Evolutionary conservation across 2,888 invertebrate species (phyloP).

Genomic region (Netelia inedita): DNA sequence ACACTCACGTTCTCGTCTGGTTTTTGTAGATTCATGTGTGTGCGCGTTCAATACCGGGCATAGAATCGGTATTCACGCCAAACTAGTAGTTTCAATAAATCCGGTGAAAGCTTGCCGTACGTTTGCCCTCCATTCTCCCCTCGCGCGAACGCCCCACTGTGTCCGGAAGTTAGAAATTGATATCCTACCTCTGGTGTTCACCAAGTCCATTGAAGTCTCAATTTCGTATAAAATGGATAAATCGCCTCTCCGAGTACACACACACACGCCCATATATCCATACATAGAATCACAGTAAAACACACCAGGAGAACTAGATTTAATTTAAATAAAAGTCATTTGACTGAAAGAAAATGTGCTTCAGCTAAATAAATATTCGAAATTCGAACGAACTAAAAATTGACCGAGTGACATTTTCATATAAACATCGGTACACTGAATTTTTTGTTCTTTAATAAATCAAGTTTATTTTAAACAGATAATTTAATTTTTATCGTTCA

Average conservation of each 20-base stretch:
- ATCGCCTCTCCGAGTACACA: not conserved
- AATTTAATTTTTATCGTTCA: too few relatives aligned
- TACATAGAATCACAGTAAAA: not conserved
- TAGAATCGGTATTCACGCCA: constrained; percentile 33
- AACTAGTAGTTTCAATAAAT: constrained; percentile 48
- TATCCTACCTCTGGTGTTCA: constrained; percentile 27
- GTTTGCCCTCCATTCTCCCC: constrained; percentile 8
- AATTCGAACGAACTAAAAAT: too few relatives aligned
- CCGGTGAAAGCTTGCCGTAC: constrained; percentile 3
- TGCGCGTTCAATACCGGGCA: constrained; percentile 8
- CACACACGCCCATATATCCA: not conserved
- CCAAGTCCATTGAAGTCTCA: constrained; percentile 34
- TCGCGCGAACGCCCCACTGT: not conserved
- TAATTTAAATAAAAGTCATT: not conserved
- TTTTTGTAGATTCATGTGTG: not conserved
- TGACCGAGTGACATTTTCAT: too few relatives aligned
- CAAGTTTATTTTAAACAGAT: too few relatives aligned
- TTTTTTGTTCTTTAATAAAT: too few relatives aligned
- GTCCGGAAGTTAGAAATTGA: constrained; percentile 41
- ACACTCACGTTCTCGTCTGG: constrained; percentile 6
- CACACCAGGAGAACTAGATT: not conserved
- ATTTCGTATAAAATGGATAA: constrained; percentile 26
- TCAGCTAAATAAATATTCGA: too few relatives aligned
- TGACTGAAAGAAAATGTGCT: too few relatives aligned
- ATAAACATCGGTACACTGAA: too few relatives aligned